Base-by-base conservation (phyloP, 2,797 vertebrate genomes). In the Loriculus beryllinus region DNA sequence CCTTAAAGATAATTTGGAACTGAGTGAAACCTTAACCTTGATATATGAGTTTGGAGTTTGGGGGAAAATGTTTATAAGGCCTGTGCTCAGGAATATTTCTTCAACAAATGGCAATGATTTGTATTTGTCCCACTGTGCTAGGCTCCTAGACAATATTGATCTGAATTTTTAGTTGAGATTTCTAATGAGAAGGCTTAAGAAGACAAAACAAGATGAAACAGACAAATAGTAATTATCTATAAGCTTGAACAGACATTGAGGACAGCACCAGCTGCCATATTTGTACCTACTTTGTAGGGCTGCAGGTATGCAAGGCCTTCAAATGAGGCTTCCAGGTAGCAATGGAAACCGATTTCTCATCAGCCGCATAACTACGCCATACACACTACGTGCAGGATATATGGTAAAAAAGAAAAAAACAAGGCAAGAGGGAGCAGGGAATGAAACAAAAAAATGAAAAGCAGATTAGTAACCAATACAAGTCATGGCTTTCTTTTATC, bases 311-410 rank as follows among this genome's bases (percentile, higher is more conserved):
- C 98, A 99, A 98, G 97, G 99, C 99, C 98, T 99, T 99, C 98
- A 99, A 98, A 98, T 99, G 99, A 97, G 99, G 99, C 98, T 99
- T 99, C 99, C 99, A 99, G 98, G 99, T 99, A 98, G 99, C 99
- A 98, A 99, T 98, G 98, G 99, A 99, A 98, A 99, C 99, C 94
- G 99, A 99, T 98, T 99, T 99, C 99, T 99, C 99, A 98, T 99
- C 99, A 98, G 99, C 99, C 95, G 99, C 98, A 97, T 99, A 99
- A 98, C 99, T 99, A 98, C 99, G 99, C 99, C 99, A 99, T 97
- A 99, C 99, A 97, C 99, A 99, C 99, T 99, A 98, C 83, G 97
- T 87, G 96, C 76, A 93, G 95, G 95, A 97, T 85, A 95, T 88
- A 94, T 59, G 88, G 75, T 94, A 96, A 97, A 96, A 97, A 97